A percentile compares a stretch with the other conserved stretches of the same genome.
Conservation (phyloP, 1,140 invertebrate genomes). For the Neodiprion pinetum region DNA sequence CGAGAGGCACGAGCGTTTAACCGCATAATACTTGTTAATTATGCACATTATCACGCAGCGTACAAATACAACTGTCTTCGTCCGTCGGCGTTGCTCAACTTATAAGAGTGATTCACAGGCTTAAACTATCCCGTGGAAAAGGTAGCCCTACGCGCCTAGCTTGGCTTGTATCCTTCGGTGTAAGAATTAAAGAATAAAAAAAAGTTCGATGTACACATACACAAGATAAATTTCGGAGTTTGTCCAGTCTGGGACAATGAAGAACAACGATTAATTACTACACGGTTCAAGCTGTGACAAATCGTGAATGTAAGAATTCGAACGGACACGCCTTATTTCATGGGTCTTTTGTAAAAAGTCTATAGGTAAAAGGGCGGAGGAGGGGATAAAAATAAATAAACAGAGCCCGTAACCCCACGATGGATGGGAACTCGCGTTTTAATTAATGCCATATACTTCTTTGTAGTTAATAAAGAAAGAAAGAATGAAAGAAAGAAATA, state of each 20-base stretch:
- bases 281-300: slow-evolving; percentile 4
- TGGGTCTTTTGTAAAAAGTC: slow-evolving; percentile 1
- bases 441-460: slow-evolving; percentile 4
- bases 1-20: neutral
- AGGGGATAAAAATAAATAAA: neutral
- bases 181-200: neutral
- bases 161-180: neutral
- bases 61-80: slow-evolving; percentile 5
- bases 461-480: slow-evolving; percentile 6
- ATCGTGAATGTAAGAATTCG: neutral
- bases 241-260: neutral
- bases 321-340: neutral
- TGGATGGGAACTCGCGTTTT: slow-evolving; percentile 1
- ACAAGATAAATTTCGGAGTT: neutral
- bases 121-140: neutral
- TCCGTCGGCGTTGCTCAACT: neutral
- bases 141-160: no score
- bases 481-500: neutral
- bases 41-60: slow-evolving; percentile 7
- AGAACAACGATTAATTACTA: neutral
- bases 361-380: neutral
- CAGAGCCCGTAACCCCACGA: neutral
- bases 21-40: neutral
- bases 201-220: neutral
- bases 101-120: neutral